phyloP scores from a whole-genome alignment of 2,113 vertebrate species.

The Forbesichthys agassizii region DNA sequence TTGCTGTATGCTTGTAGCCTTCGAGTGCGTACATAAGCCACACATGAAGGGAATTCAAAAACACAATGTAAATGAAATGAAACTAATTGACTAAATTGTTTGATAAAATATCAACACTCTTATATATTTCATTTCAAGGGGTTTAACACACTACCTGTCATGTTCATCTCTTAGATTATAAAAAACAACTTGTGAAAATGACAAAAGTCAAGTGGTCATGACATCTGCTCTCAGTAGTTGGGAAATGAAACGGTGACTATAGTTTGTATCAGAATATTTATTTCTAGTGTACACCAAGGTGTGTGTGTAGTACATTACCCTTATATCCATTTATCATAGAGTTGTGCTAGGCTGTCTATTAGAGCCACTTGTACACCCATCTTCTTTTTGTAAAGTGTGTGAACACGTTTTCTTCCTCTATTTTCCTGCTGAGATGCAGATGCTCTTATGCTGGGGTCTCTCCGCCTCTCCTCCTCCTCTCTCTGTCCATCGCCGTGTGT shows the following conservation, averaged over 20 bases:
- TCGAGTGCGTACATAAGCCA: constrained; percentile 20
- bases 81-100: not conserved
- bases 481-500: constrained; percentile 28
- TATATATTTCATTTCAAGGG: too few relatives aligned
- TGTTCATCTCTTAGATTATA: too few relatives aligned
- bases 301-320: not conserved
- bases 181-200: too few relatives aligned
- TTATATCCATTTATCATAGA: not conserved
- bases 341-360: not conserved
- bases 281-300: too few relatives aligned
- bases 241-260: too few relatives aligned
- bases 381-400: constrained; percentile 3
- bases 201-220: too few relatives aligned
- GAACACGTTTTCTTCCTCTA: not conserved
- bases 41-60: constrained; percentile 38
- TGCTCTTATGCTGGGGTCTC: constrained; percentile 21
- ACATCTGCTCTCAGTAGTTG: too few relatives aligned
- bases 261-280: too few relatives aligned
- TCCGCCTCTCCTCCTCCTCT: not conserved
- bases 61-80: constrained; percentile 31
- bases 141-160: too few relatives aligned
- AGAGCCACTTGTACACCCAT: constrained; percentile 17
- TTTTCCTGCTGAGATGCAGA: constrained; percentile 38
- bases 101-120: too few relatives aligned
- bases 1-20: constrained; percentile 35